Evolutionary conservation across 2,113 vertebrate genomes (phyloP).

Genomic region (Ptychochromis oligacanthus): DNA sequence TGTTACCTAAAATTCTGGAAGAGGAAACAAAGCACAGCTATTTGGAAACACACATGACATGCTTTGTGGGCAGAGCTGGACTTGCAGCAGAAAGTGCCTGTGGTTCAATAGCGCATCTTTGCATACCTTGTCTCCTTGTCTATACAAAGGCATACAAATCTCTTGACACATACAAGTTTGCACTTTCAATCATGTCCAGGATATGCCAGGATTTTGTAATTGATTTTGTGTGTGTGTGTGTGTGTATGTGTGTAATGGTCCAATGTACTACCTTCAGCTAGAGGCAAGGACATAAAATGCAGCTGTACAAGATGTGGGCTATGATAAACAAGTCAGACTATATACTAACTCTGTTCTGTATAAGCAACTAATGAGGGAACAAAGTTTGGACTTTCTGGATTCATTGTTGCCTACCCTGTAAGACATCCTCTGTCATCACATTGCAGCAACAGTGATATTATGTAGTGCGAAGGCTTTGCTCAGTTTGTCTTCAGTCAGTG

Average conservation of each 20-base stretch:
- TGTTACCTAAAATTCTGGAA: background rate
- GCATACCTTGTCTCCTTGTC: background rate
- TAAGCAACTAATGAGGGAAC: background rate
- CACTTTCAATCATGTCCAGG: background rate
- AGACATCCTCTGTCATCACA: background rate
- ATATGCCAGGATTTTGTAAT: background rate
- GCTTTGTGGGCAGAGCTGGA: background rate
- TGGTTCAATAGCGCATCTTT: background rate
- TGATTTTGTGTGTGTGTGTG: too few relatives aligned
- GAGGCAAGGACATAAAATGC: background rate
- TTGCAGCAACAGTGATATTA: background rate
- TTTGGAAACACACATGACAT: background rate
- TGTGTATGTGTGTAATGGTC: background rate
- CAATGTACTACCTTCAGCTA: background rate
- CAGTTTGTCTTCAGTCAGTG: background rate
- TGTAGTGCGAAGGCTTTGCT: background rate
- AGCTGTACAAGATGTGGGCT: too few relatives aligned
- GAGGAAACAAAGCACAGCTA: background rate
- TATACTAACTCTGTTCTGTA: too few relatives aligned
- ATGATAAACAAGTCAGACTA: too few relatives aligned
- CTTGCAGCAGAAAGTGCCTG: background rate
- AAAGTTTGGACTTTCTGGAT: background rate
- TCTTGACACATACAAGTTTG: background rate
- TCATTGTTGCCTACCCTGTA: background rate
- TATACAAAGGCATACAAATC: background rate